Conservation (phyloP, 2,888 invertebrate genomes). For the Eristalinus sepulchralis region DNA sequence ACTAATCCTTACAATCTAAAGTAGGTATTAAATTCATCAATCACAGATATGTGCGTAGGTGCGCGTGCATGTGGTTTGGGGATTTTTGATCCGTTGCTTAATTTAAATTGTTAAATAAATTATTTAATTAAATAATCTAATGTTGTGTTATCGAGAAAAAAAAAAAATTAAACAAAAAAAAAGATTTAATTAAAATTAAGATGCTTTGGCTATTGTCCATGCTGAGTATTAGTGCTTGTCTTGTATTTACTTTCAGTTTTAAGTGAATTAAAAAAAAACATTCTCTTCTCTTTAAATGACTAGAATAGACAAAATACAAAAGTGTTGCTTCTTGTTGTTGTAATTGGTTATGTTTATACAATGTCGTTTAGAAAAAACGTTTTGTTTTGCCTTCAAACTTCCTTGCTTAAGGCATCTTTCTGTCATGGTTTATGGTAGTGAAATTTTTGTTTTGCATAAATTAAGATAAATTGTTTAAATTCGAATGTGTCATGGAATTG, state of each 20-base stretch:
- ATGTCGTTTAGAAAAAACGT: slow-evolving; percentile 8
- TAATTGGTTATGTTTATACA: slow-evolving; percentile 44
- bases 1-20: slow-evolving; percentile 55
- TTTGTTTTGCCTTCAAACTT: not conserved
- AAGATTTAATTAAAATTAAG: slow-evolving; percentile 31
- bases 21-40: slow-evolving; percentile 70
- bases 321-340: slow-evolving; percentile 23
- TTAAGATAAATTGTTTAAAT: slow-evolving; percentile 8
- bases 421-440: slow-evolving; percentile 47
- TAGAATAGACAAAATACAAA: slow-evolving; percentile 71
- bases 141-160: slow-evolving; percentile 24
- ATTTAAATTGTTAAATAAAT: slow-evolving; percentile 52
- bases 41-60: slow-evolving; percentile 58
- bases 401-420: slow-evolving; percentile 47
- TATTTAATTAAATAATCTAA: slow-evolving; percentile 15
- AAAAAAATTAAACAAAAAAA: slow-evolving; percentile 12
- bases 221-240: slow-evolving; percentile 62
- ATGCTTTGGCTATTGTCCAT: slow-evolving; percentile 70
- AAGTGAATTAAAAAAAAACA: not conserved
- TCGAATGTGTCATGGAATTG: slow-evolving; percentile 64
- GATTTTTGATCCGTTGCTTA: slow-evolving; percentile 70
- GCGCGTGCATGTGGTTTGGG: slow-evolving; percentile 45
- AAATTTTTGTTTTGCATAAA: slow-evolving; percentile 5
- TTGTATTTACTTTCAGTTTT: slow-evolving; percentile 24
- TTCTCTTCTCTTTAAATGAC: slow-evolving; percentile 54